Evolutionary conservation across 2,888 invertebrate genomes (phyloP).

Genomic region (Nemotelus nigrinus): DNA sequence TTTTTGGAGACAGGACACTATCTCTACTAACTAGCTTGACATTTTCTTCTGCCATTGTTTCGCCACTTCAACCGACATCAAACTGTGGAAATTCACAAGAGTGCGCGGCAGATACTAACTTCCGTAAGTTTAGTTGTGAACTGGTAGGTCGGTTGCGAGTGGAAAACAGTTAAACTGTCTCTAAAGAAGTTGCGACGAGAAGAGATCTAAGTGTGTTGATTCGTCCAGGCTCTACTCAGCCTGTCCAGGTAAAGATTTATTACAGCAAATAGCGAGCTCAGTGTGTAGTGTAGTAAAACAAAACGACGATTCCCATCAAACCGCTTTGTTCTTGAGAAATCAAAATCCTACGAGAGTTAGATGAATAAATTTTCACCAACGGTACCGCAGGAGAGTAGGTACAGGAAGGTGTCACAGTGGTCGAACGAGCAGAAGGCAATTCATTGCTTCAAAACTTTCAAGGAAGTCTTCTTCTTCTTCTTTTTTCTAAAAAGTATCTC

Average conservation of each 20-base stretch:
- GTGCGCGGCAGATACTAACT: neutral
- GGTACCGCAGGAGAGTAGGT: neutral
- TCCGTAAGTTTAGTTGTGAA: neutral
- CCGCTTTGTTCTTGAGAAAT: neutral
- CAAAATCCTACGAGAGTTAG: constrained; percentile 7
- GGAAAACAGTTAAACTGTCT: constrained; percentile 12
- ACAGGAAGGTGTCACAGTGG: neutral
- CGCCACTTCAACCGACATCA: neutral
- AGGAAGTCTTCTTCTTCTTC: neutral
- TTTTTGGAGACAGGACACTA: neutral
- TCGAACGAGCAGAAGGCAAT: neutral
- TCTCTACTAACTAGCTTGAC: constrained; percentile 10
- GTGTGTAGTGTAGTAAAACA: too few relatives aligned
- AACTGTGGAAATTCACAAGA: neutral
- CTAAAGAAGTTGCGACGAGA: neutral
- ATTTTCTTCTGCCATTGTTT: neutral
- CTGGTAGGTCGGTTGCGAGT: neutral
- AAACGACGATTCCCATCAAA: too few relatives aligned
- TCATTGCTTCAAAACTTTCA: constrained; percentile 6
- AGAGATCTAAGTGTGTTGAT: constrained; percentile 12
- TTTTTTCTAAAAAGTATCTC: neutral
- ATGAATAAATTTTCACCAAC: constrained; percentile 18
- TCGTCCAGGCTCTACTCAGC: neutral
- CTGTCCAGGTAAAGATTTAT: too few relatives aligned
- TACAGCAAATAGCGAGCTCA: too few relatives aligned